Conservation (phyloP, 2,888 invertebrate species). For the Ditula angustiorana region DNA sequence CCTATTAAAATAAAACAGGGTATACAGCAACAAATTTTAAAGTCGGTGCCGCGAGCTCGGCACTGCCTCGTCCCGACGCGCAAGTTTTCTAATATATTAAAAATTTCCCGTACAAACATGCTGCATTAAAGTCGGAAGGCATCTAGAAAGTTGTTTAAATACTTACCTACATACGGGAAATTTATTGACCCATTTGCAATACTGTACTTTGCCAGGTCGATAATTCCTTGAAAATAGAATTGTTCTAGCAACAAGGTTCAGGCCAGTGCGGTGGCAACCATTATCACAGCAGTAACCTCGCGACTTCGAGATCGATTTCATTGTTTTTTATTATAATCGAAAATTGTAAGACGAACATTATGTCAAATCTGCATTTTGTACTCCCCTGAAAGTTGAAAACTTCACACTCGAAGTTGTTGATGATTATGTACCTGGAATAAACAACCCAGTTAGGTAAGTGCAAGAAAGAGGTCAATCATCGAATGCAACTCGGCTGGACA, state of each 20-base stretch:
- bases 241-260: background rate
- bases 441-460: no score
- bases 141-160: slow-evolving; percentile 58
- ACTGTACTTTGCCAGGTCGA: background rate
- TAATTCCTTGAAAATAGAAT: background rate
- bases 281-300: no score
- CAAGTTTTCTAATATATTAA: slow-evolving; percentile 76
- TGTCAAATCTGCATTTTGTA: no score
- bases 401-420: no score
- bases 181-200: slow-evolving; percentile 42
- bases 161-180: slow-evolving; percentile 46
- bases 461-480: no score
- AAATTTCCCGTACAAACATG: slow-evolving; percentile 66
- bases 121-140: slow-evolving; percentile 59
- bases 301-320: no score
- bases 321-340: no score
- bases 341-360: no score
- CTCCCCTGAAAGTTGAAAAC: no score
- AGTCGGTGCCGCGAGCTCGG: slow-evolving; percentile 55
- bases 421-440: no score
- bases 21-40: slow-evolving; percentile 66
- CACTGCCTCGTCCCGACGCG: slow-evolving; percentile 53
- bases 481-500: no score
- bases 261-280: no score
- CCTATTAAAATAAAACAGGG: slow-evolving; percentile 62